A percentile compares a stretch with the other conserved stretches of the same genome.
Conservation (phyloP, 2,113 vertebrate species). For the Meleagris gallopavo region DNA sequence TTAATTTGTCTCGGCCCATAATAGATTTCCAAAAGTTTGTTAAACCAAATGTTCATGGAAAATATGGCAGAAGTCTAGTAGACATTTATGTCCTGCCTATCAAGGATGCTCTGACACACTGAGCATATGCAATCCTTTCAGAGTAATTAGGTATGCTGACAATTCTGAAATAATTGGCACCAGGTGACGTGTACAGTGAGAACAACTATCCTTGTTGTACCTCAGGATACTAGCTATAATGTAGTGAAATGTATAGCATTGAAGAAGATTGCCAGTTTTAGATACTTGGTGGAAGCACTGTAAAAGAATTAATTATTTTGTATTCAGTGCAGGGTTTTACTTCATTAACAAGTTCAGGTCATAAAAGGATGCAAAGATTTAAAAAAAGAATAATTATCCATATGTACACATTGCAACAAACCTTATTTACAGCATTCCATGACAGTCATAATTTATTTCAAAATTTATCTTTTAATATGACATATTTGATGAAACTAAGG, state of each 20-base stretch:
- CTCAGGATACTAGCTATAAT: neutral
- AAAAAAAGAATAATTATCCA: neutral
- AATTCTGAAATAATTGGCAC: neutral
- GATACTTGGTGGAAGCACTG: neutral
- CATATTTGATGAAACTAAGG: neutral
- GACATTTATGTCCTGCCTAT: neutral
- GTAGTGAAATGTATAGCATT: neutral
- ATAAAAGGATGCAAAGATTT: neutral
- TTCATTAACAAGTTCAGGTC: neutral
- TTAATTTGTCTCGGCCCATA: neutral
- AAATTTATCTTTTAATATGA: neutral
- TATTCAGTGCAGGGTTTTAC: neutral
- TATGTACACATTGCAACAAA: neutral
- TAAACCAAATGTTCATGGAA: neutral
- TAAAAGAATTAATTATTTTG: neutral
- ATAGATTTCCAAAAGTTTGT: conserved; percentile 8
- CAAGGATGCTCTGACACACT: conserved; percentile 14
- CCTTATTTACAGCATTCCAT: neutral
- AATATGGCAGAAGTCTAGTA: neutral
- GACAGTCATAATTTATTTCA: neutral
- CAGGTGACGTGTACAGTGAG: neutral
- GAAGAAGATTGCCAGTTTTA: neutral
- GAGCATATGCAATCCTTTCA: neutral
- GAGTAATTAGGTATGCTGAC: neutral
- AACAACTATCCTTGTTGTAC: neutral